Conservation (phyloP, 2,888 invertebrate species). For the Tuberolachnus salignus region DNA sequence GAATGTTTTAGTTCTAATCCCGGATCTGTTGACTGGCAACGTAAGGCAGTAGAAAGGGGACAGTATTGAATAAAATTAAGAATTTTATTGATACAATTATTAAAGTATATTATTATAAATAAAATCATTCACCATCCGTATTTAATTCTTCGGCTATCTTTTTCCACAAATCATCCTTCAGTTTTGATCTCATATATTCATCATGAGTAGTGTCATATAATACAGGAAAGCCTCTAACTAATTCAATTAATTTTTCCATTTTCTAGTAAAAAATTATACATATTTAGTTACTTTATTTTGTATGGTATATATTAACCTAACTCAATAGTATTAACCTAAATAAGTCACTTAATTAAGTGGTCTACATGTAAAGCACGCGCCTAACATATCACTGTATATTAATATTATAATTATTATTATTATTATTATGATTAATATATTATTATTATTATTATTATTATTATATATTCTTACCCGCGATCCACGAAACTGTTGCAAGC, state of each 20-base stretch:
- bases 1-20: slow-evolving; percentile 36
- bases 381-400: too few species aligned
- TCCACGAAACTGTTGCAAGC: neutral
- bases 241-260: slow-evolving; percentile 68
- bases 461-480: too few species aligned
- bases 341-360: neutral
- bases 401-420: too few species aligned
- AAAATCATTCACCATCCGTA: slow-evolving; percentile 19
- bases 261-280: slow-evolving; percentile 60
- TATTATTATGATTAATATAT: too few species aligned
- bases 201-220: too few species aligned
- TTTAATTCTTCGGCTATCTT: slow-evolving; percentile 36
- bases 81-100: slow-evolving; percentile 17
- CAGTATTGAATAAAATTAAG: slow-evolving; percentile 36
- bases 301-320: too few species aligned
- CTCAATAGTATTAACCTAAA: too few species aligned
- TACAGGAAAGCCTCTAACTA: too few species aligned
- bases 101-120: slow-evolving; percentile 4
- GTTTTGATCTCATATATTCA: too few species aligned
- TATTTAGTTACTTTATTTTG: too few species aligned
- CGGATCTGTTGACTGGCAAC: slow-evolving; percentile 39
- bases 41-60: slow-evolving; percentile 30
- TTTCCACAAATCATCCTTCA: slow-evolving; percentile 33
- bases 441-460: too few species aligned
- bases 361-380: too few species aligned